Conservation (phyloP, 2,888 invertebrate species). For the Exephanes ischioxanthus region DNA sequence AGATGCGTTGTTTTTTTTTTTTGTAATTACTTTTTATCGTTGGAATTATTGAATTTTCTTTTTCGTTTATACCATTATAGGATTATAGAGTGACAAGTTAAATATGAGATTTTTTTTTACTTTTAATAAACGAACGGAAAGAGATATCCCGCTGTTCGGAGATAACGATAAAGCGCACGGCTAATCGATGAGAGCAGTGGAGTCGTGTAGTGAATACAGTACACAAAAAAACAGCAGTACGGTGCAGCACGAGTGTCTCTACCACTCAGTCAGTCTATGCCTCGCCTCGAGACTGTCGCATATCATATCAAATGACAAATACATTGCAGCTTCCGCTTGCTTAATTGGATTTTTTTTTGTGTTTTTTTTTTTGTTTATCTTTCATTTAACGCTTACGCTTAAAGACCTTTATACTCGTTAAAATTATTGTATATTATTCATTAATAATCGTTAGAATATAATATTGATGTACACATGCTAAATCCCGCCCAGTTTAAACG, state of each 20-base stretch:
- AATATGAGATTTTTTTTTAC: neutral
- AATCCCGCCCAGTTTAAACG: constrained; percentile 45
- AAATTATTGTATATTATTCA: constrained; percentile 82
- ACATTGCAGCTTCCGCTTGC: constrained; percentile 65
- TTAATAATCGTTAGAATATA: constrained; percentile 82
- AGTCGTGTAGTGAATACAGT: constrained; percentile 68
- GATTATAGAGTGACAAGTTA: neutral
- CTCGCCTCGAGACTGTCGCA: constrained; percentile 70
- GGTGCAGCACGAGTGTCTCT: constrained; percentile 69
- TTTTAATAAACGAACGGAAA: neutral
- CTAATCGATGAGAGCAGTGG: constrained; percentile 63
- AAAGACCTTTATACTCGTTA: constrained; percentile 78
- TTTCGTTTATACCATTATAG: neutral
- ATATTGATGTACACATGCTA: constrained; percentile 79
- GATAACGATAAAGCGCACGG: constrained; percentile 9
- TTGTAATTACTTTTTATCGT: neutral
- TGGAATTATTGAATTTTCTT: neutral
- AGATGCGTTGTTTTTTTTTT: neutral
- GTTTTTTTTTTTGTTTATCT: constrained; percentile 55
- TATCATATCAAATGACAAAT: constrained; percentile 71
- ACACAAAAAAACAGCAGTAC: constrained; percentile 65
- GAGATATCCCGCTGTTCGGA: neutral
- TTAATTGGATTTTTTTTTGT: constrained; percentile 53
- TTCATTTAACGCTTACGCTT: constrained; percentile 75
- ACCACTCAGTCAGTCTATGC: constrained; percentile 72